Evolutionary conservation across 2,888 invertebrate genomes (phyloP).

Genomic region (Agriopis leucophaearia): DNA sequence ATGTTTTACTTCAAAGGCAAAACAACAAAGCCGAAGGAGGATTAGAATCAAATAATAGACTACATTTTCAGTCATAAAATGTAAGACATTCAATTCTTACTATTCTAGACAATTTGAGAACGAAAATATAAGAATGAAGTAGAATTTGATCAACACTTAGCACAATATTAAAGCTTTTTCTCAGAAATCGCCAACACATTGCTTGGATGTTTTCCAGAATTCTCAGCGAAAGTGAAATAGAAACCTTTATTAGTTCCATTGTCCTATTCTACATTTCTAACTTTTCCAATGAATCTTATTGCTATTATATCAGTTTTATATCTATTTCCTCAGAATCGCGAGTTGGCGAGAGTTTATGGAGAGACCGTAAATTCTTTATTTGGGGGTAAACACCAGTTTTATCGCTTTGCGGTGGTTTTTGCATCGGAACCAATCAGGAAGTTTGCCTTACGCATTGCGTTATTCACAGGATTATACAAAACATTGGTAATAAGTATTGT

Average conservation of each 20-base stretch:
- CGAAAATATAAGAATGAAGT: not conserved
- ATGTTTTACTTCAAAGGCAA: no score
- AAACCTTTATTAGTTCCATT: slow-evolving; percentile 8
- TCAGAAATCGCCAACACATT: slow-evolving; percentile 17
- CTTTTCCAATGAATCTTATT: slow-evolving; percentile 27
- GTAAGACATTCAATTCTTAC: no score
- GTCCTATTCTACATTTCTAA: slow-evolving; percentile 19
- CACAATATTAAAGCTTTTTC: slow-evolving; percentile 8
- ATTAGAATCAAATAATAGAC: no score
- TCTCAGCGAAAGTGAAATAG: slow-evolving; percentile 19
- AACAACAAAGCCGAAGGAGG: no score
- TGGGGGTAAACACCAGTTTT: slow-evolving; percentile 14
- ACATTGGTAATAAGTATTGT: not conserved
- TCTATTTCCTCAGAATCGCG: slow-evolving; percentile 19
- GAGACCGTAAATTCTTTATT: slow-evolving; percentile 18
- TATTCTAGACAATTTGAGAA: no score
- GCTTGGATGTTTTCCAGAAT: slow-evolving; percentile 25
- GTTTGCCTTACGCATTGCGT: slow-evolving; percentile 9
- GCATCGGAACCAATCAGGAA: slow-evolving; percentile 18
- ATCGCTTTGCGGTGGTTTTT: slow-evolving; percentile 13
- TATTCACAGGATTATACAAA: not conserved
- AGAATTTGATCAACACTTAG: slow-evolving; percentile 19
- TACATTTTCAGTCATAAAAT: no score
- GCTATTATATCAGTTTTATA: slow-evolving; percentile 25
- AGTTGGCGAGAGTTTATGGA: slow-evolving; percentile 21